Conservation (phyloP, 2,888 invertebrate species). For the Stramonita haemastoma region DNA sequence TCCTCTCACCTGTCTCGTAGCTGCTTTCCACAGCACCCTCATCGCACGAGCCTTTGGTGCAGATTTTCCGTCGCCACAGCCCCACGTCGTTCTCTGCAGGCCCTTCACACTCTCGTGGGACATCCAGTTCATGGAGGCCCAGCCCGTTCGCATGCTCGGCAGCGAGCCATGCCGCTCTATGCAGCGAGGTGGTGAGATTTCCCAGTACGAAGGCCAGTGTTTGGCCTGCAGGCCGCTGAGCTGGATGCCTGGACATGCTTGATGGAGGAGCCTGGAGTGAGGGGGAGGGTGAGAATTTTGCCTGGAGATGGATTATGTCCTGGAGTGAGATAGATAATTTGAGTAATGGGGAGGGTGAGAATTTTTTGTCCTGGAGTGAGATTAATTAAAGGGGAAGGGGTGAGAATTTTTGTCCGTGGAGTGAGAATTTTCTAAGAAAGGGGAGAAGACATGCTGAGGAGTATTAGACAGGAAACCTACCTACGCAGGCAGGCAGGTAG, state of each 20-base stretch:
- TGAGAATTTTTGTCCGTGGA: too few species aligned
- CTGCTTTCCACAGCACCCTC: background rate
- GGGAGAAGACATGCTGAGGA: too few species aligned
- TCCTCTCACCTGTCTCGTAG: conserved; percentile 29
- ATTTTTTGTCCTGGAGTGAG: background rate
- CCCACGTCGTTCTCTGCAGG: conserved; percentile 55
- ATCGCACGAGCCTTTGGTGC: conserved; percentile 44
- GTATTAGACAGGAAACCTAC: too few species aligned
- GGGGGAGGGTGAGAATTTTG: background rate
- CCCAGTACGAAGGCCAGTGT: conserved; percentile 55
- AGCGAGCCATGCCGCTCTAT: conserved; percentile 54
- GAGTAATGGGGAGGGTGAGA: background rate
- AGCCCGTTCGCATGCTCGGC: conserved; percentile 58
- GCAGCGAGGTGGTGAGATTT: too few species aligned
- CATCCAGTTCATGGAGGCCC: conserved; percentile 63
- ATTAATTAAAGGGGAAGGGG: too few species aligned
- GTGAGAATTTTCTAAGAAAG: too few species aligned
- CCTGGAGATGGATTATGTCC: background rate
- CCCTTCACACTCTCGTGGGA: conserved; percentile 54
- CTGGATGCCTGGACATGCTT: conserved; percentile 53
- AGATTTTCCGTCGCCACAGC: conserved; percentile 56
- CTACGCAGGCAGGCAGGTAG: too few species aligned
- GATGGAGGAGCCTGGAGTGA: background rate
- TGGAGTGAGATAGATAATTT: background rate
- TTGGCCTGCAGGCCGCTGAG: conserved; percentile 63